Evolutionary conservation across 2,797 vertebrate genomes (phyloP), one percentile per base, ranked within the genome.

Genomic region (Malacoctenus gilli): DNA sequence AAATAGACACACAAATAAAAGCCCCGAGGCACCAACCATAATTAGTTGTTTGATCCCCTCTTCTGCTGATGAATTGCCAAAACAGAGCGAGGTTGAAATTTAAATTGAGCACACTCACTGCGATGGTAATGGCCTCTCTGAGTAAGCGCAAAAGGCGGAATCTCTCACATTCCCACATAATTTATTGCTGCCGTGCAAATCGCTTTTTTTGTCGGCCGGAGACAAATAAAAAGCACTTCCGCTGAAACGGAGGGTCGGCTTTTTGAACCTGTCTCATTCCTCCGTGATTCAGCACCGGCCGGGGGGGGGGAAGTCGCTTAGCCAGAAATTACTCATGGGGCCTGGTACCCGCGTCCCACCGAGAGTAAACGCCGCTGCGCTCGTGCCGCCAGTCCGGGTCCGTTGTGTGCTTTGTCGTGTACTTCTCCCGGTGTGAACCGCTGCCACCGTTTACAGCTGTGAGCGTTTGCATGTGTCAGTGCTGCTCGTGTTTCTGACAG

Each of bases 31-130:
- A 28, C 36, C 51, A 77, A 68, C 32, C 36, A 31, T 68, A 68
- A 86, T 64, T 49, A 77, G 54, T 23, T 39, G 56, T 77, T 67
- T 75, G 63, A 83, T 69, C 65, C 34, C 50, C 54, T 68, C 22
- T 32, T 49, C 59, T 49, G 48, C 50, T 71, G 58, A 77, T 63
- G 23, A 77, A 32, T 37, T 54, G 63, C 12, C 55, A 40, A 61
- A 71, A 53, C 20, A 21, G 48, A 56, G 11, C 42, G 35, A 43
- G 65, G 48, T 28, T 34, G 19, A 40, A 41, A 63, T 56, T 67
- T 58, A 49, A 69, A 71, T 75, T 54, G 48, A 69, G 47, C 34
- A 46, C 38, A 44, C 35, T 53, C 64, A 65, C 35, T 75, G 58
- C 62, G 60, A n/a, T 37, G 9, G 39, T 41, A 41, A 41, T 22